A percentile compares a stretch with the other conserved stretches of the same genome.
phyloP scores from a whole-genome alignment of 2,888 invertebrate genomes.

The Caenorhabditis becei region DNA sequence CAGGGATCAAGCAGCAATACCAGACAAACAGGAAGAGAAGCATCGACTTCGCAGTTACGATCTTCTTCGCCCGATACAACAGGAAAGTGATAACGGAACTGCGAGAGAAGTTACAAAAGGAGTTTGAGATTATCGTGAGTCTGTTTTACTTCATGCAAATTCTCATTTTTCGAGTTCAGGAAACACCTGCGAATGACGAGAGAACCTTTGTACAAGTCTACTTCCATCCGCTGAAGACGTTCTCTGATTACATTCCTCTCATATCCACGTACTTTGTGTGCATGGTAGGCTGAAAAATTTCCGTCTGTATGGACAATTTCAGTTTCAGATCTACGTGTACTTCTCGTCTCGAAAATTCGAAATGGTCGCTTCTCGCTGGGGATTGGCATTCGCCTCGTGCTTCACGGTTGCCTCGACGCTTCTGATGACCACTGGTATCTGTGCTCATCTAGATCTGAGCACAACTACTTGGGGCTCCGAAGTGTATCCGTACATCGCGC shows the following conservation, averaged over 20 bases:
- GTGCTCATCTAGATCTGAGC: constrained; percentile 82
- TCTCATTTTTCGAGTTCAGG: constrained; percentile 13
- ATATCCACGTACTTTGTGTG: constrained; percentile 73
- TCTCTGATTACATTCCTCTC: constrained; percentile 76
- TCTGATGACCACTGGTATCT: constrained; percentile 89
- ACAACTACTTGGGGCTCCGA: constrained; percentile 85
- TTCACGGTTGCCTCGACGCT: constrained; percentile 85
- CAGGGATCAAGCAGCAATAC: constrained; percentile 76
- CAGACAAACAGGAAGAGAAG: constrained; percentile 77
- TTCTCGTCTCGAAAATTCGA: constrained; percentile 89
- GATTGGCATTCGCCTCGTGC: constrained; percentile 91
- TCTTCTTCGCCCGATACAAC: constrained; percentile 67
- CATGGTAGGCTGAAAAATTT: constrained; percentile 58
- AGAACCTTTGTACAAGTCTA: constrained; percentile 77
- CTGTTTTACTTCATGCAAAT: not conserved
- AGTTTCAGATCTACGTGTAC: constrained; percentile 74
- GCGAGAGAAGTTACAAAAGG: constrained; percentile 9
- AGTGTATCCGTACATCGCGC: constrained; percentile 94
- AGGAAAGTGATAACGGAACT: constrained; percentile 37
- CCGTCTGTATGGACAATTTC: no score
- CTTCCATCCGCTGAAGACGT: constrained; percentile 76
- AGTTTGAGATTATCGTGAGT: constrained; percentile 44
- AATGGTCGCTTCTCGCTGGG: constrained; percentile 90
- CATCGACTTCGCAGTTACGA: constrained; percentile 74
- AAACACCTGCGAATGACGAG: constrained; percentile 71